A percentile compares a stretch with the other conserved stretches of the same genome.
Conservation (phyloP, 2,888 invertebrate genomes). For the Melikaiella ostensackeni region DNA sequence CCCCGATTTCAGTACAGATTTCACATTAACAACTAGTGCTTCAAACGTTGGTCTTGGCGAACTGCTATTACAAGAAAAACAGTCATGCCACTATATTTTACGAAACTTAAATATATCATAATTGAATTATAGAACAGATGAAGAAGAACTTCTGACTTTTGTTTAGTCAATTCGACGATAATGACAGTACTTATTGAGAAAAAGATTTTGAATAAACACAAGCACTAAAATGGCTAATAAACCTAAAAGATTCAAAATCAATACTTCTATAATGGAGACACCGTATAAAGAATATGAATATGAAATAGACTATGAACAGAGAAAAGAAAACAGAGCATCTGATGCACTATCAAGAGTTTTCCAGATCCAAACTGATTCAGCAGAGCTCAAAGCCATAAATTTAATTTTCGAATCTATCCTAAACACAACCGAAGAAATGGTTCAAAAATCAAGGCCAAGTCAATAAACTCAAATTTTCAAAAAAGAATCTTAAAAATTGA, state of each 20-base stretch:
- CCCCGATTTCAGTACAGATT: too few relatives aligned
- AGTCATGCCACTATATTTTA: too few relatives aligned
- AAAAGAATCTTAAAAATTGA: too few relatives aligned
- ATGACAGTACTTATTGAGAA: background rate
- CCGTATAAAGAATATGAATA: background rate
- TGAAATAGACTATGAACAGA: background rate
- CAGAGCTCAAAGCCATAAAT: too few relatives aligned
- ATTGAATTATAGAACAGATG: background rate
- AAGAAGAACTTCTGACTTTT: background rate
- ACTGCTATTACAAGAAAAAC: too few relatives aligned
- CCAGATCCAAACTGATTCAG: background rate
- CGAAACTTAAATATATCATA: background rate
- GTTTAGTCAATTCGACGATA: background rate
- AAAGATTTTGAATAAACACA: slow-evolving; percentile 63
- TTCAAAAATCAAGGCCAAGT: too few relatives aligned
- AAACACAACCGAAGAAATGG: too few relatives aligned
- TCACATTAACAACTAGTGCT: too few relatives aligned
- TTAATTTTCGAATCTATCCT: too few relatives aligned
- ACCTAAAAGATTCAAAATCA: slow-evolving; percentile 61
- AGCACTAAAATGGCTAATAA: slow-evolving; percentile 67
- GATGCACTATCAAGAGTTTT: background rate
- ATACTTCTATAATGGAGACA: slow-evolving; percentile 61
- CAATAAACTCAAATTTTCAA: too few relatives aligned
- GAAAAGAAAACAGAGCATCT: background rate
- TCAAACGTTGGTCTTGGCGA: too few relatives aligned